Conservation (phyloP, 2,888 invertebrate species). For the Caenorhabditis sulstoni region DNA sequence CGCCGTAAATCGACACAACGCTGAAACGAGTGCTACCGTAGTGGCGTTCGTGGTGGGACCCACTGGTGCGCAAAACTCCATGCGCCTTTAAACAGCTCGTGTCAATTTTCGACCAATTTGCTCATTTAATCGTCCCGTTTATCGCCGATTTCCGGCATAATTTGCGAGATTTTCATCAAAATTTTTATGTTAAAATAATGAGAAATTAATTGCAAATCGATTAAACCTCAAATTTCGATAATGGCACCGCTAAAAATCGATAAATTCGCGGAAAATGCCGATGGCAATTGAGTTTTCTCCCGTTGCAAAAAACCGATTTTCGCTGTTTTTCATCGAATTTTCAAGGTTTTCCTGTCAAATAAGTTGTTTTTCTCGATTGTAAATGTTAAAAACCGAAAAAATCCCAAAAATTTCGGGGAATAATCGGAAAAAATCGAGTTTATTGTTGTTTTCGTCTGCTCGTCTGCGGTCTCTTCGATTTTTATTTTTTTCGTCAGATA, state of each 20-base stretch:
- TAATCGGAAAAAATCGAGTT: no score
- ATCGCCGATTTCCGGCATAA: conserved; percentile 1
- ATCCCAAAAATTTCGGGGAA: background rate
- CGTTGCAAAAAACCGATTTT: background rate
- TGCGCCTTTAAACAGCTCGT: conserved; percentile 43
- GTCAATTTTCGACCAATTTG: conserved; percentile 15
- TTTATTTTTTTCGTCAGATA: background rate
- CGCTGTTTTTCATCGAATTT: no score
- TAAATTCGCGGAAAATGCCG: background rate
- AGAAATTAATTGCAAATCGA: background rate
- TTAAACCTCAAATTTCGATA: background rate
- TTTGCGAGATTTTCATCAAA: background rate
- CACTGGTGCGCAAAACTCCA: background rate
- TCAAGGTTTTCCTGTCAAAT: no score
- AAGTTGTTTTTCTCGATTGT: no score
- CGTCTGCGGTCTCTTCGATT: background rate
- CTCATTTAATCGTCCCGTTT: conserved; percentile 9
- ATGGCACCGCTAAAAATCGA: conserved; percentile 6
- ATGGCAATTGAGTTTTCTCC: background rate
- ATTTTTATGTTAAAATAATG: background rate
- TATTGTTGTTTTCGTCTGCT: background rate
- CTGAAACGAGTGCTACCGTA: conserved; percentile 35
- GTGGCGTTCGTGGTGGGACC: conserved; percentile 24
- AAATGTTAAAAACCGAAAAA: background rate
- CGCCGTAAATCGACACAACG: conserved; percentile 54